Conservation (phyloP, 2,113 vertebrate genomes). For the Sorex araneus region DNA sequence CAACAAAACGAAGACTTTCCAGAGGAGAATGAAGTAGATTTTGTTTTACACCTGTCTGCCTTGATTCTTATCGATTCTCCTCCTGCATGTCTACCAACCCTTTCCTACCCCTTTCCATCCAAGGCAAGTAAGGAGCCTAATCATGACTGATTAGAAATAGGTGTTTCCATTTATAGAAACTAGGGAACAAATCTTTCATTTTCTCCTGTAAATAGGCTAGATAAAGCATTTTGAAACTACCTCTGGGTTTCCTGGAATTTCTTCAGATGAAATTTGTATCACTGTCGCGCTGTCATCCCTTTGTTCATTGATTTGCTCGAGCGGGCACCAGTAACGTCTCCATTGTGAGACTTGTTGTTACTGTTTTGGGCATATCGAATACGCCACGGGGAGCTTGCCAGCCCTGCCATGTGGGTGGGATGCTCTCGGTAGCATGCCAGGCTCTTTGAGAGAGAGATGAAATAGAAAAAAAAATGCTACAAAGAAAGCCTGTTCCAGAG, state of each 20-base stretch:
- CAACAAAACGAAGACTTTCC: neutral
- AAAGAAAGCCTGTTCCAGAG: neutral
- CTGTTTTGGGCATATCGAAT: too few species aligned
- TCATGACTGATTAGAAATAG: too few species aligned
- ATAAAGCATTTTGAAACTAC: neutral
- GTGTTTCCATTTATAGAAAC: neutral
- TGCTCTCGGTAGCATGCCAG: too few species aligned
- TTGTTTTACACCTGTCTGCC: neutral
- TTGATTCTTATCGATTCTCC: accelerated
- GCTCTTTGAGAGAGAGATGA: too few species aligned
- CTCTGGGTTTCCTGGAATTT: neutral
- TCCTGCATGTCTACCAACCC: too few species aligned
- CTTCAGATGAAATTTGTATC: neutral
- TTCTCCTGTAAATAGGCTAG: neutral
- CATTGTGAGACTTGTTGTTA: too few species aligned
- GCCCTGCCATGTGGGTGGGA: too few species aligned
- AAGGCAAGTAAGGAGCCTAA: neutral
- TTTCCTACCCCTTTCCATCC: too few species aligned
- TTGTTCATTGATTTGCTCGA: too few species aligned
- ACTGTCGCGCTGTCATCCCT: too few species aligned
- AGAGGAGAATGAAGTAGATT: neutral
- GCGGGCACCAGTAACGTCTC: too few species aligned
- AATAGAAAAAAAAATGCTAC: neutral
- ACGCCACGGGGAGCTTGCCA: too few species aligned
- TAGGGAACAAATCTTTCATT: neutral